Evolutionary conservation across 2,888 invertebrate genomes (phyloP).

Genomic region (Drosophila neotestacea): DNA sequence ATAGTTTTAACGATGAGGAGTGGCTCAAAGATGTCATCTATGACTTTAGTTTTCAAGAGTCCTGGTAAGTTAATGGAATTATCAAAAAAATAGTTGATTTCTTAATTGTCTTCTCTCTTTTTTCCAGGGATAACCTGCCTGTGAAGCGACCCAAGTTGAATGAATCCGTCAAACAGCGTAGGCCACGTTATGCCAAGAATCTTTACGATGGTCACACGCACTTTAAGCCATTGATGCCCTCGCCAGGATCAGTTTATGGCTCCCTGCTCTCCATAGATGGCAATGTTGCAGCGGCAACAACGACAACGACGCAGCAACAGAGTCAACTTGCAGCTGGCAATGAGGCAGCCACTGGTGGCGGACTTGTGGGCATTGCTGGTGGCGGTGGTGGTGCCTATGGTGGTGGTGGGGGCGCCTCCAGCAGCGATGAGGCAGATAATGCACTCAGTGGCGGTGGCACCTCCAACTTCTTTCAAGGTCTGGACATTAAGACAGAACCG

Average conservation of each 20-base stretch:
- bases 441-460: constrained; percentile 15
- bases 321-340: constrained; percentile 12
- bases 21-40: constrained; percentile 93
- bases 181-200: constrained; percentile 85
- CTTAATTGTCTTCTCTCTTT: not conserved
- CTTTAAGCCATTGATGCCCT: constrained; percentile 85
- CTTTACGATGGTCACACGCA: constrained; percentile 88
- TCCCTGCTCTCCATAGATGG: constrained; percentile 77
- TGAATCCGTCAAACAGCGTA: constrained; percentile 85
- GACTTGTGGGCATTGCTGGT: constrained; percentile 78
- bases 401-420: constrained; percentile 12
- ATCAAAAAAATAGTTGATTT: not conserved
- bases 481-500: constrained; percentile 79
- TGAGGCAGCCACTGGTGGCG: constrained; percentile 44
- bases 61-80: constrained; percentile 88
- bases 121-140: constrained; percentile 92
- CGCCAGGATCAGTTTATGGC: constrained; percentile 83
- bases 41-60: constrained; percentile 93
- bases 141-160: constrained; percentile 93
- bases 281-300: constrained; percentile 3
- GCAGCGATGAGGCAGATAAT: constrained; percentile 68
- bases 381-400: constrained; percentile 28
- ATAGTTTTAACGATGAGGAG: constrained; percentile 92
- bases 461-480: constrained; percentile 66
- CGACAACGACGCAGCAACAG: constrained; percentile 18